Evolutionary conservation across 2,113 vertebrate species (phyloP).

Genomic region (Trinectes maculatus): DNA sequence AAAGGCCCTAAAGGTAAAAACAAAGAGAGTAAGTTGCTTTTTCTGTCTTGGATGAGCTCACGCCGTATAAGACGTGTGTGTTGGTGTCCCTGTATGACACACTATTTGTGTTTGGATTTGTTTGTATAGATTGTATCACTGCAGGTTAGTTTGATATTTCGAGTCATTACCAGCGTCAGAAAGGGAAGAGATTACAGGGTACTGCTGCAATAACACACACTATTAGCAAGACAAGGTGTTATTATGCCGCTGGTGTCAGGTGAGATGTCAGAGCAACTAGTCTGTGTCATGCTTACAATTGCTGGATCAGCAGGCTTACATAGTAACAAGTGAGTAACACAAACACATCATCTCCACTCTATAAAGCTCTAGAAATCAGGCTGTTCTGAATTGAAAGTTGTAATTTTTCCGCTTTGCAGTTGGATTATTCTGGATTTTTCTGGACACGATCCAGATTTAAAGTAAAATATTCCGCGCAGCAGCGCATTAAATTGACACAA

Average conservation of each 20-base stretch:
- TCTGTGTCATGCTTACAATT: conserved; percentile 60
- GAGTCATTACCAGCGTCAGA: conserved; percentile 70
- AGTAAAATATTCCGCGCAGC: conserved; percentile 1
- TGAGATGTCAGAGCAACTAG: conserved; percentile 68
- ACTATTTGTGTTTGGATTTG: conserved; percentile 58
- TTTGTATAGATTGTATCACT: conserved; percentile 49
- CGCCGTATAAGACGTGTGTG: conserved; percentile 8
- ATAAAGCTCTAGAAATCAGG: conserved; percentile 7
- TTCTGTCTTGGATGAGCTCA: conserved; percentile 58
- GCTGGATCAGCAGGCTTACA: conserved; percentile 66
- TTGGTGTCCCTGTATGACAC: conserved; percentile 59
- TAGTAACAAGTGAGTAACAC: conserved; percentile 46
- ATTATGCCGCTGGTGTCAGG: conserved; percentile 79
- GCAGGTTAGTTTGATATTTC: conserved; percentile 74
- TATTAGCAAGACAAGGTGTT: conserved; percentile 78
- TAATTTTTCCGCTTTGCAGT: conserved; percentile 3
- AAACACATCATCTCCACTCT: conserved; percentile 35
- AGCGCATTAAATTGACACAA: background rate
- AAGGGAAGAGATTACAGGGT: conserved; percentile 78
- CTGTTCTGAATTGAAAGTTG: conserved; percentile 5
- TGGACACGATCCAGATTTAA: background rate
- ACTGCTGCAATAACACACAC: conserved; percentile 74
- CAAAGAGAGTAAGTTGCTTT: conserved; percentile 47
- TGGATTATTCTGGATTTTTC: background rate
- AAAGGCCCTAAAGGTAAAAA: conserved; percentile 44